Percentiles rank a stretch among this genome's conserved stretches.
These are phyloP conservation scores for Camponotus pennsylvanicus DNA, from an alignment of 1,140 invertebrate genomes.

Conservation along the genomic window DNA sequence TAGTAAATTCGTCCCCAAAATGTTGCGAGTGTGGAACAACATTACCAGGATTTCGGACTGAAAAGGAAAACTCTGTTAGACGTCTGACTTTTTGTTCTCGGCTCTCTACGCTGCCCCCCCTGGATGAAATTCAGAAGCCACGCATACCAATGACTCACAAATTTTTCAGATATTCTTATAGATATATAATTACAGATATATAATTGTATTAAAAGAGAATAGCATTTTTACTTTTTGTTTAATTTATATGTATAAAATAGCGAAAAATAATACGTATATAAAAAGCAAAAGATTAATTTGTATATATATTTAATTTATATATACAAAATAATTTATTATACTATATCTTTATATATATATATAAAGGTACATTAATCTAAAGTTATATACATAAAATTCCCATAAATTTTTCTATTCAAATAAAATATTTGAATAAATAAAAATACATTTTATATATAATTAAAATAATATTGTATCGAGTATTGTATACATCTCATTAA, in stretches of 20 bases:
- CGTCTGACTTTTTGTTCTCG: neutral
- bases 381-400: neutral
- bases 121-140: neutral
- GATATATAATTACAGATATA: neutral
- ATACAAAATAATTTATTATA: no score
- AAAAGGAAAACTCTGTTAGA: slow-evolving; percentile 77
- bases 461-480: neutral
- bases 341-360: no score
- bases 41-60: slow-evolving; percentile 98
- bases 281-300: neutral
- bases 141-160: neutral
- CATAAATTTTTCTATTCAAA: neutral
- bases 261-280: neutral
- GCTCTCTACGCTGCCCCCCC: neutral
- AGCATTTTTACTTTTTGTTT: neutral
- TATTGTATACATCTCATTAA: neutral
- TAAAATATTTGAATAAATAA: neutral
- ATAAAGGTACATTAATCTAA: neutral
- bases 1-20: slow-evolving; percentile 94
- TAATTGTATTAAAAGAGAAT: neutral
- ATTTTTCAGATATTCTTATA: neutral
- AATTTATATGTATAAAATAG: neutral
- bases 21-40: slow-evolving; percentile 96
- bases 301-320: no score
- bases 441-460: neutral